Conservation (phyloP, 92 coral and sea anemone genomes). For the Parazoanthus darwini region DNA sequence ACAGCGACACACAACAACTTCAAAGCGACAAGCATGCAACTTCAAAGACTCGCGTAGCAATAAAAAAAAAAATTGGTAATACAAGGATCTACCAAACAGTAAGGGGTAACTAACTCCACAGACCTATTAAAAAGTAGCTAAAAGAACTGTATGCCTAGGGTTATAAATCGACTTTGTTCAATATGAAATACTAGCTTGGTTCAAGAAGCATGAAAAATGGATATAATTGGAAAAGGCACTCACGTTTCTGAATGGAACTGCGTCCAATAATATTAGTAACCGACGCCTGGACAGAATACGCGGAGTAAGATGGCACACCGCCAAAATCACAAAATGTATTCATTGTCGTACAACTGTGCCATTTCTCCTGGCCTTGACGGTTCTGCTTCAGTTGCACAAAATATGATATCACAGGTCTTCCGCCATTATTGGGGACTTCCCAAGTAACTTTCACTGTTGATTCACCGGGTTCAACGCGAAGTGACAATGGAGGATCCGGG, state of each 20-base stretch:
- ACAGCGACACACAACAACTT: no score
- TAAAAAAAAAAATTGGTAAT: no score
- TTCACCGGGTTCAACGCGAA: constrained; percentile 45
- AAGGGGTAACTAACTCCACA: no score
- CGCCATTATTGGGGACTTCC: constrained; percentile 35
- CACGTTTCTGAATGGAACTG: constrained; percentile 4
- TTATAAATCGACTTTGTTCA: no score
- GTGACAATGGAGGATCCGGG: constrained; percentile 8
- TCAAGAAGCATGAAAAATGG: background rate
- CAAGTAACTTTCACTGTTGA: constrained; percentile 38
- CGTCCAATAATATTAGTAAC: constrained; percentile 56
- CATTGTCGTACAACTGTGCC: constrained; percentile 43
- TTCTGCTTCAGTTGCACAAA: constrained; percentile 34
- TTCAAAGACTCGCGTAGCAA: no score
- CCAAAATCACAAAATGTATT: constrained; percentile 21
- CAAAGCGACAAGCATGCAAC: no score
- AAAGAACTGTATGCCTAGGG: no score
- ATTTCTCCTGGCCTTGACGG: constrained; percentile 1
- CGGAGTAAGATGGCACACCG: constrained; percentile 17
- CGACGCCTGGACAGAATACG: constrained; percentile 47
- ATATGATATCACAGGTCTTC: constrained; percentile 34
- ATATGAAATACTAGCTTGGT: no score
- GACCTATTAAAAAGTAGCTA: no score
- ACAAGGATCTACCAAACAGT: no score
- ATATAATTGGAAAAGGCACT: background rate